Percentiles rank a stretch among this genome's conserved stretches.
These are phyloP conservation scores for Eupleurogrammus muticus DNA, from an alignment of 2,797 vertebrate species.

Conservation along the genomic window DNA sequence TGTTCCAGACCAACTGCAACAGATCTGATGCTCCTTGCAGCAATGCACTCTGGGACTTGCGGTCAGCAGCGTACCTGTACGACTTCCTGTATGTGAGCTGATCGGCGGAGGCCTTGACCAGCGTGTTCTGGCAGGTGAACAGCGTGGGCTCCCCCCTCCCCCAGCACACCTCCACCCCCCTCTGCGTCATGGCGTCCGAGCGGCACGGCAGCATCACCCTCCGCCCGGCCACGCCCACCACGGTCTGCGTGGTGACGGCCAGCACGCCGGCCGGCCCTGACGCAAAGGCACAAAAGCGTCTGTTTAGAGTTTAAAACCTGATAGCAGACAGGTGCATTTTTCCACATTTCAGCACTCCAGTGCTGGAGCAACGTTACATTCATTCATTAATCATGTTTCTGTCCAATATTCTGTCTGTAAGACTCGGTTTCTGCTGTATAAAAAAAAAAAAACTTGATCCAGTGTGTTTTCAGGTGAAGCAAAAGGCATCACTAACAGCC, in stretches of 20 bases:
- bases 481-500: too few species aligned
- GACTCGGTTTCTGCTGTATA: too few species aligned
- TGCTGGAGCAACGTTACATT: too few species aligned
- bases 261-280: not conserved
- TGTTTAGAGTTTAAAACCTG: not conserved
- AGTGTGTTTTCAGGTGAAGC: too few species aligned
- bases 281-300: not conserved
- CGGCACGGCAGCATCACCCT: slow-evolving; percentile 80
- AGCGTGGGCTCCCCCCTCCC: slow-evolving; percentile 74
- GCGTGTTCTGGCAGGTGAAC: slow-evolving; percentile 65
- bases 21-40: too few species aligned
- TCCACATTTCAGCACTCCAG: too few species aligned
- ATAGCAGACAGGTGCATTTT: too few species aligned
- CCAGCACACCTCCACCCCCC: slow-evolving; percentile 85
- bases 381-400: too few species aligned
- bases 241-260: not conserved
- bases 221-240: slow-evolving; percentile 74
- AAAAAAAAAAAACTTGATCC: too few species aligned
- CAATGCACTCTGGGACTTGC: not conserved
- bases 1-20: too few species aligned
- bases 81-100: slow-evolving; percentile 58
- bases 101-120: slow-evolving; percentile 76
- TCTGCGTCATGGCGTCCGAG: slow-evolving; percentile 32
- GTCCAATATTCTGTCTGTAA: too few species aligned
- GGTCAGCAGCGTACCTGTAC: slow-evolving; percentile 71